These are phyloP conservation scores for Hylyphantes graminicola DNA, from an alignment of 1,140 invertebrate species.

Conservation along the genomic window DNA sequence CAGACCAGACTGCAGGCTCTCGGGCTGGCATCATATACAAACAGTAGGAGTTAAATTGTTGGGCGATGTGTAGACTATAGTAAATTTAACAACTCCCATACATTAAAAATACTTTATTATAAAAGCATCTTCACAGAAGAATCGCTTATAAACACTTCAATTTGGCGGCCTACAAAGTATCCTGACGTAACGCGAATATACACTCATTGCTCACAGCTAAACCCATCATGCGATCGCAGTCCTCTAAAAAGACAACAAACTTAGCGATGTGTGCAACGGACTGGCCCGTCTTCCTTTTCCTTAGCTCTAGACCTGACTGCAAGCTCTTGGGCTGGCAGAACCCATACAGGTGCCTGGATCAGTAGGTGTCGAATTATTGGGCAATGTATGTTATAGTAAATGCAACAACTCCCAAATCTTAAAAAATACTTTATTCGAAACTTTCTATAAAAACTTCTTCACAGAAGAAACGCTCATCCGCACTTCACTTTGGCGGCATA, in stretches of 20 bases:
- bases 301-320: constrained; percentile 69
- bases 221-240: constrained; percentile 76
- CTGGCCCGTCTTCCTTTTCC: constrained; percentile 76
- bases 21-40: constrained; percentile 80
- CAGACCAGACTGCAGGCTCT: constrained; percentile 63
- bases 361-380: constrained; percentile 66
- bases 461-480: constrained; percentile 1
- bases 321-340: constrained; percentile 74
- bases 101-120: not conserved
- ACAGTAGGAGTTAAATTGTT: constrained; percentile 67
- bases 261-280: constrained; percentile 74
- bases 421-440: not conserved
- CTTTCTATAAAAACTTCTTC: not conserved
- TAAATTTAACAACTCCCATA: not conserved
- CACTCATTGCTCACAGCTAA: constrained; percentile 74
- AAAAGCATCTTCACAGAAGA: too few species aligned
- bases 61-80: not conserved
- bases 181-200: constrained; percentile 74
- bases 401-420: not conserved
- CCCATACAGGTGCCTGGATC: constrained; percentile 78
- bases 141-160: not conserved
- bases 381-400: not conserved
- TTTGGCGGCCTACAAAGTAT: constrained; percentile 66
- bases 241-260: constrained; percentile 74
- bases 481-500: constrained; percentile 64